Percentiles rank a stretch among this genome's conserved stretches.
phyloP scores from a whole-genome alignment of 1,140 invertebrate species.

The Orussus abietinus region DNA sequence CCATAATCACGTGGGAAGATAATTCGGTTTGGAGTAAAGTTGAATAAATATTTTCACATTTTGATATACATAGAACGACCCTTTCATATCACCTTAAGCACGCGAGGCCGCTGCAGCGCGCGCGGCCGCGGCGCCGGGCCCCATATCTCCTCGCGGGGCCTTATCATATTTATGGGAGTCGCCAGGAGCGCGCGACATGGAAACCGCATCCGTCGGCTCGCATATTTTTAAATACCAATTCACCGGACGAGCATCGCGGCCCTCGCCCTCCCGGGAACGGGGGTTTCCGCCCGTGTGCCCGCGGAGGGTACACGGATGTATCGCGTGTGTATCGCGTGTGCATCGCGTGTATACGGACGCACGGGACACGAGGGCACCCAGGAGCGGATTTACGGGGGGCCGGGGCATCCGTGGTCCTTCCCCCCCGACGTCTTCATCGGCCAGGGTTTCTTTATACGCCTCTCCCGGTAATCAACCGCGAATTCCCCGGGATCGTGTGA shows the following conservation, averaged over 20 bases:
- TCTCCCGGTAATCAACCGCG: too few relatives aligned
- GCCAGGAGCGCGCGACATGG: constrained; percentile 35
- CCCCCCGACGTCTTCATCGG: too few relatives aligned
- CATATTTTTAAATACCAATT: constrained; percentile 47
- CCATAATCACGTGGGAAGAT: too few relatives aligned
- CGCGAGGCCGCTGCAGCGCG: too few relatives aligned
- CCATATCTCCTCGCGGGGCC: constrained; percentile 32
- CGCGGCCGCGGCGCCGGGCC: neutral
- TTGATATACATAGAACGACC: too few relatives aligned
- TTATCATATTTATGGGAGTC: constrained; percentile 45
- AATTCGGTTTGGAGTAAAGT: too few relatives aligned
- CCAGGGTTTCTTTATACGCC: too few relatives aligned
- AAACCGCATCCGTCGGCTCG: constrained; percentile 38
- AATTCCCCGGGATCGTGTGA: too few relatives aligned
- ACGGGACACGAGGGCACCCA: neutral
- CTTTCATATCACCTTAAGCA: too few relatives aligned
- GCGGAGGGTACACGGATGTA: neutral
- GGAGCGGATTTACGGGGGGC: too few relatives aligned
- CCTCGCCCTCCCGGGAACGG: constrained; percentile 4
- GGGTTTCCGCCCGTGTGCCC: neutral
- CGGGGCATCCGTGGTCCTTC: too few relatives aligned
- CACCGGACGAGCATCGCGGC: constrained; percentile 4
- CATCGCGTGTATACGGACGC: neutral
- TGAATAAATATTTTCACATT: too few relatives aligned
- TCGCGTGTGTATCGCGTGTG: neutral